These are phyloP conservation scores for Tamias sibiricus DNA, from an alignment of 2,113 vertebrate species.

Conservation along the genomic window DNA sequence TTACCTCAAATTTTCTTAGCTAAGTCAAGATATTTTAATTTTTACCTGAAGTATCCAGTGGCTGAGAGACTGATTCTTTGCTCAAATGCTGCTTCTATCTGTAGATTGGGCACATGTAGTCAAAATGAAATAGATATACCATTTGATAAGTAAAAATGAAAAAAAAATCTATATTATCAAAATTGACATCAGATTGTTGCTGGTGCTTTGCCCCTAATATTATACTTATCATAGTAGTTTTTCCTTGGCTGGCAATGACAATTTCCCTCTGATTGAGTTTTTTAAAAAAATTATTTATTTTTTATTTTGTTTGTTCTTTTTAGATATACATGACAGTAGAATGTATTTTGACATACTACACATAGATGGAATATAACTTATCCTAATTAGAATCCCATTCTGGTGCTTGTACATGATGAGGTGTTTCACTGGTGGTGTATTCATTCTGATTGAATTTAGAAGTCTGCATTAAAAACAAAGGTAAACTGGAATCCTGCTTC, in stretches of 20 bases:
- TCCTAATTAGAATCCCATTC: too few relatives aligned
- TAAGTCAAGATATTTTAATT: constrained; percentile 5
- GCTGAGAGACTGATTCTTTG: constrained; percentile 93
- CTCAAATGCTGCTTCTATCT: constrained; percentile 90
- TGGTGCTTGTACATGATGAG: too few relatives aligned
- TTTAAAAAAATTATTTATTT: too few relatives aligned
- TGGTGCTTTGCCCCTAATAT: neutral
- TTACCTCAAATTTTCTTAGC: neutral
- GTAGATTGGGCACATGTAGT: constrained; percentile 70
- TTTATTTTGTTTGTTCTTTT: too few relatives aligned
- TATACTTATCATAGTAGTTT: neutral
- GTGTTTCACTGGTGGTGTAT: too few relatives aligned
- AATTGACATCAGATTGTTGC: neutral
- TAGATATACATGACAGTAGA: too few relatives aligned
- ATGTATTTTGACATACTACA: too few relatives aligned
- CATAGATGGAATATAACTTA: too few relatives aligned
- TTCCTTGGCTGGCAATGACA: neutral
- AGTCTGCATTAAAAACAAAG: neutral
- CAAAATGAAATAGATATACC: neutral
- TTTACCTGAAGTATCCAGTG: constrained; percentile 94
- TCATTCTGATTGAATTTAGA: neutral
- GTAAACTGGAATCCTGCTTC: neutral
- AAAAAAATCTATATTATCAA: neutral
- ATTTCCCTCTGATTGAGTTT: neutral
- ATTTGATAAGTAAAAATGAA: neutral